Conservation (phyloP, 2,888 invertebrate species). For the Vesta saturnalis region DNA sequence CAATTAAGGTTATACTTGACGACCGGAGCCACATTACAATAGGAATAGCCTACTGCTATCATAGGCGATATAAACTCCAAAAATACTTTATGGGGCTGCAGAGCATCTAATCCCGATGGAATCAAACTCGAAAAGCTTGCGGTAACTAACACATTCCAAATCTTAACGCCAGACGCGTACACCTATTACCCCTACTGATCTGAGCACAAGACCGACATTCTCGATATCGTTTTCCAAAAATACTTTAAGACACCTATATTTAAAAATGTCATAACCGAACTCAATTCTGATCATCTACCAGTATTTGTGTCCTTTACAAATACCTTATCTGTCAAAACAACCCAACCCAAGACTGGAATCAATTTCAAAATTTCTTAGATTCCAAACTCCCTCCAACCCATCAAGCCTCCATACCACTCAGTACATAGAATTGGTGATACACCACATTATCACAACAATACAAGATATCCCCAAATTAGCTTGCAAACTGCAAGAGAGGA, state of each 20-base stretch:
- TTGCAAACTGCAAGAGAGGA: conserved; percentile 4
- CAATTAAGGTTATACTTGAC: too few species aligned
- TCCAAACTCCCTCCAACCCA: not conserved
- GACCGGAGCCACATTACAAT: too few species aligned
- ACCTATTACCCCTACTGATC: conserved; percentile 24
- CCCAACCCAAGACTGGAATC: conserved; percentile 6
- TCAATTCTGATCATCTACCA: too few species aligned
- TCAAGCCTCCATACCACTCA: not conserved
- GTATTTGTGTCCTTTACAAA: too few species aligned
- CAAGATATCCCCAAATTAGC: conserved; percentile 11
- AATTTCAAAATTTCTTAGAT: not conserved
- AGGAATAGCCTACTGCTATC: too few species aligned
- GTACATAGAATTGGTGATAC: conserved; percentile 13
- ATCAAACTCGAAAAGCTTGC: too few species aligned
- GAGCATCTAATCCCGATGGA: too few species aligned
- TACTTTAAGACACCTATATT: conserved; percentile 18
- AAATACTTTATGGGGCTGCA: too few species aligned
- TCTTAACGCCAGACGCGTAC: conserved; percentile 27
- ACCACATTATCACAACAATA: conserved; percentile 15
- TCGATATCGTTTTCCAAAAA: conserved; percentile 19
- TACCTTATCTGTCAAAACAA: too few species aligned
- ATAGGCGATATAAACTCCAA: too few species aligned
- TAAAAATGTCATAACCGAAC: conserved; percentile 29
- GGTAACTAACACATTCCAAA: conserved; percentile 19
- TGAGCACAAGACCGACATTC: too few species aligned